Evolutionary conservation across 2,888 invertebrate species (phyloP).

Genomic region (Autographa gamma): DNA sequence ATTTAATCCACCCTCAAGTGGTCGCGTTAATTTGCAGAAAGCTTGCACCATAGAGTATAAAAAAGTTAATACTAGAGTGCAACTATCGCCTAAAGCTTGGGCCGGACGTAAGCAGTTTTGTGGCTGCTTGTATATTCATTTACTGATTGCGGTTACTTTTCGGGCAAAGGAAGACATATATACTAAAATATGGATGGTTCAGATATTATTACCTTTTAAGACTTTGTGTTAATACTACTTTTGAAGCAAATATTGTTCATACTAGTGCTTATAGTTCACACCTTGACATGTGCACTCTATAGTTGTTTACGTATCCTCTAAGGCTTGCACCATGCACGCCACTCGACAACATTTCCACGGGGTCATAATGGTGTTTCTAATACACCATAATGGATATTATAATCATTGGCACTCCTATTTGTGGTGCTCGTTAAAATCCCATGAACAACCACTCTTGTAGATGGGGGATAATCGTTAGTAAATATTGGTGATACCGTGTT

Average conservation of each 20-base stretch:
- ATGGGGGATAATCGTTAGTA: conserved; percentile 40
- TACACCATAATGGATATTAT: conserved; percentile 64
- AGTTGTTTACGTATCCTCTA: neutral
- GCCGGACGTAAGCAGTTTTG: no score
- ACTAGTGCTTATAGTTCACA: no score
- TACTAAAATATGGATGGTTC: no score
- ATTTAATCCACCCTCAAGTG: neutral
- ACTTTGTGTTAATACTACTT: no score
- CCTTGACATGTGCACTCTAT: no score
- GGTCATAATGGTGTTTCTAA: conserved; percentile 59
- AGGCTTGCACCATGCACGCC: conserved; percentile 51
- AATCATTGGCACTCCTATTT: conserved; percentile 66
- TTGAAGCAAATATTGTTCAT: no score
- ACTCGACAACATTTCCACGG: conserved; percentile 43
- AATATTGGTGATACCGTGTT: conserved; percentile 28
- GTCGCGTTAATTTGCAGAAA: conserved; percentile 43
- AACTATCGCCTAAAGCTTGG: no score
- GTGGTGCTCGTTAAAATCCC: conserved; percentile 58
- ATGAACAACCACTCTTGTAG: conserved; percentile 54
- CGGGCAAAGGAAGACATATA: no score
- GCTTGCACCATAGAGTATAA: conserved; percentile 42
- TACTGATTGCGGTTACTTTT: no score
- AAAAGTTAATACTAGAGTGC: no score
- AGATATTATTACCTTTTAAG: no score
- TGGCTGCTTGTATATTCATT: no score